Percentiles rank a stretch among this genome's conserved stretches.
phyloP scores from a whole-genome alignment of 2,888 invertebrate genomes.

The Synergus japonicus region DNA sequence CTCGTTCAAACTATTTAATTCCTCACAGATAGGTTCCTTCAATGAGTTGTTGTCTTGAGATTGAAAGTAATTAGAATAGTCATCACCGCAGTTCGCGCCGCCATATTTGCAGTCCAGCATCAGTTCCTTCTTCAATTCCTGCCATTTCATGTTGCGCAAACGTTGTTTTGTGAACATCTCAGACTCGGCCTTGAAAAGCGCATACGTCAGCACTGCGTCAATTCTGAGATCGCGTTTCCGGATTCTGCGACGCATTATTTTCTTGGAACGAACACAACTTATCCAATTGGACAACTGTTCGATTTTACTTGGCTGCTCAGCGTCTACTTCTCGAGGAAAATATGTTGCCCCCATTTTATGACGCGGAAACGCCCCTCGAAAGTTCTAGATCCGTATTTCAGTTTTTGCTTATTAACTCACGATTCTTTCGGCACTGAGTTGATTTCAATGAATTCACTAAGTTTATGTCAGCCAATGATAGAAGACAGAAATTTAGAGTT shows the following conservation, averaged over 20 bases:
- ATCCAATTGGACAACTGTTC: constrained; percentile 80
- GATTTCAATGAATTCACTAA: neutral
- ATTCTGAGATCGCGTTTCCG: constrained; percentile 82
- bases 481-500: neutral
- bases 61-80: constrained; percentile 17
- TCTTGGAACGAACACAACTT: constrained; percentile 82
- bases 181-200: constrained; percentile 81
- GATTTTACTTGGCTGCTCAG: constrained; percentile 62
- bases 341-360: constrained; percentile 58
- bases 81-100: constrained; percentile 44
- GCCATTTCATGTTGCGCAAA: constrained; percentile 82
- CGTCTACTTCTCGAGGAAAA: constrained; percentile 60
- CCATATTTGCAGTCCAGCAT: constrained; percentile 39
- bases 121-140: constrained; percentile 70
- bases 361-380: constrained; percentile 15
- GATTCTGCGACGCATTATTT: constrained; percentile 80
- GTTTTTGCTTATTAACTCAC: constrained; percentile 12
- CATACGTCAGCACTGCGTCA: constrained; percentile 82
- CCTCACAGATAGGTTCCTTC: constrained; percentile 76
- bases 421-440: neutral
- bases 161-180: constrained; percentile 82
- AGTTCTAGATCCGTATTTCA: neutral
- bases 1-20: constrained; percentile 82
- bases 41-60: constrained; percentile 57
- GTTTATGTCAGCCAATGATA: neutral